Percentiles rank a stretch among this genome's conserved stretches.
These are phyloP conservation scores for Proterorhinus semilunaris DNA, from an alignment of 2,113 vertebrate species.

Conservation along the genomic window DNA sequence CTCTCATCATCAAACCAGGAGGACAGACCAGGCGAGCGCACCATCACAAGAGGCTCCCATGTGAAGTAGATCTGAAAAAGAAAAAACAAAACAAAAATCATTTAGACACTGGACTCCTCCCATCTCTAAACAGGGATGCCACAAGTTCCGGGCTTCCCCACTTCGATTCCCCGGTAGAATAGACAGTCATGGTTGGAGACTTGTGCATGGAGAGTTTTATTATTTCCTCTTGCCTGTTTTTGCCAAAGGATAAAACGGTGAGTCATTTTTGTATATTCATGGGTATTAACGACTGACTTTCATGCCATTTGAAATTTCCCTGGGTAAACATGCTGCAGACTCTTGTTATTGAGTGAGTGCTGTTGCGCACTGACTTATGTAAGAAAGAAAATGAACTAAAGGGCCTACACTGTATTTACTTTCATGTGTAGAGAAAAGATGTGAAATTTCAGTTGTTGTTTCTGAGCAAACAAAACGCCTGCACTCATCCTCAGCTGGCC, in stretches of 20 bases:
- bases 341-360: neutral
- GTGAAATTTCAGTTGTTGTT: no score
- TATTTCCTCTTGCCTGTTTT: neutral
- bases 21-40: constrained; percentile 28
- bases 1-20: constrained; percentile 56
- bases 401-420: no score
- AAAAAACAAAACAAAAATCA: neutral
- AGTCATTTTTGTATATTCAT: neutral
- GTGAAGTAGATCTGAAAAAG: neutral
- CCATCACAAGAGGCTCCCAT: constrained; percentile 13
- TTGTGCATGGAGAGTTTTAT: neutral
- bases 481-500: no score
- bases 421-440: no score
- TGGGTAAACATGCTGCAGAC: neutral
- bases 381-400: neutral
- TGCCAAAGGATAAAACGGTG: neutral
- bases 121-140: constrained; percentile 24
- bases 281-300: neutral
- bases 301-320: neutral
- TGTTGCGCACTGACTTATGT: constrained; percentile 2
- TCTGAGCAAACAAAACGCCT: no score
- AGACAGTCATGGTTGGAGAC: neutral
- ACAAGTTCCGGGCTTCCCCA: constrained; percentile 34
- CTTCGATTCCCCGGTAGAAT: neutral
- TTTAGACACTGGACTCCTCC: constrained; percentile 3